Evolutionary conservation across 2,113 vertebrate species (phyloP), one percentile per base, ranked within the genome.

Genomic region (Tympanuchus pallidicinctus): DNA sequence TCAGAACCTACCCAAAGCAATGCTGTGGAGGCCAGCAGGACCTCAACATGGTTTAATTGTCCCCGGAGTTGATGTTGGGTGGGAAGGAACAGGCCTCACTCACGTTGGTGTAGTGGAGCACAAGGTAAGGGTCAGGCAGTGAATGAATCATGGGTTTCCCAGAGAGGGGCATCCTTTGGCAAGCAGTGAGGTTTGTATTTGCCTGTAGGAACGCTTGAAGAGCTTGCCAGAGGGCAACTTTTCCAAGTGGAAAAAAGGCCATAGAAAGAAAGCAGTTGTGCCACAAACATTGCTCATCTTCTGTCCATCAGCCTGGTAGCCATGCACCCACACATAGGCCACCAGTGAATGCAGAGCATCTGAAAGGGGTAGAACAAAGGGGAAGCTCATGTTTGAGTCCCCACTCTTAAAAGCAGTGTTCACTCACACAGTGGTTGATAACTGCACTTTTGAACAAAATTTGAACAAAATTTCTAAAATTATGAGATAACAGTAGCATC

Each of bases 11-110:
- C 36, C 30, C 45, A 77, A 40, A 78, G 42, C 42, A 24, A 32
- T 12, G 34, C 70, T 48, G 15, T 21, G 56, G 43, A n/a, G 38
- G 42, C 48, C 89, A 73, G 48, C 65, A 87, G 82, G 15, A 75
- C 38, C 47, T 6, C 3, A 82, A 34, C 57, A 21, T 45, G 20
- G 3, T 21, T 50, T 61, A 30, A 45, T 32, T 18, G 13, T 50
- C 36, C 2, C 1, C 32, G 45, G 42, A 16, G 36, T 20, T 17
- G 5, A 3, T 0, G 0, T 28, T 5, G 45, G 34, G 84, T n/a
- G 47, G 38, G 71, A 75, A 48, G 27, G 7, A 40, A n/a, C 24
- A 3, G 17, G 4, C 9, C 3, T 40, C 5, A 1, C 11, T 72
- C 38, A 19, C 28, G 6, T 20, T 22, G 12, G 9, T 5, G 3